A percentile compares a stretch with the other conserved stretches of the same genome.
Conservation (phyloP, 2,888 invertebrate genomes). For the Plagodis dolabraria region DNA sequence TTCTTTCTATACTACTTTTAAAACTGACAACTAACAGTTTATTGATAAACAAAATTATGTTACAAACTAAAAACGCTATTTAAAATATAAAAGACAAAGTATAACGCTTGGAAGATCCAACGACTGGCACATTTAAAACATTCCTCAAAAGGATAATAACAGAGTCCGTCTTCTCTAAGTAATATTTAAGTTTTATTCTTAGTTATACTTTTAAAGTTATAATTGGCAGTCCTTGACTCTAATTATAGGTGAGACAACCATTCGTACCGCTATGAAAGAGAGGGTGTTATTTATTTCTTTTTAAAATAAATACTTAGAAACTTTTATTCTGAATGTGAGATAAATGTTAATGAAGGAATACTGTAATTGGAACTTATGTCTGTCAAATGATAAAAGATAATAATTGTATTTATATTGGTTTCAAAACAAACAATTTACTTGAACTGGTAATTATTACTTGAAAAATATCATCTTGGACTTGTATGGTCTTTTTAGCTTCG, state of each 20-base stretch:
- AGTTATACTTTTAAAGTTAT: constrained; percentile 37
- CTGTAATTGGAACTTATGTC: too few relatives aligned
- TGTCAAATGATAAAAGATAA: too few relatives aligned
- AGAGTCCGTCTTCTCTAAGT: constrained; percentile 49
- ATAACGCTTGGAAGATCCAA: constrained; percentile 38
- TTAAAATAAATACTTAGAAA: neutral
- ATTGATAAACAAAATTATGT: neutral
- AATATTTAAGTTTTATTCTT: constrained; percentile 55
- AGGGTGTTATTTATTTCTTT: neutral
- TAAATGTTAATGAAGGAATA: too few relatives aligned
- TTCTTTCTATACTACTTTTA: too few relatives aligned
- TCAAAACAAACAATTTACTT: too few relatives aligned
- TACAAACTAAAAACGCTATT: constrained; percentile 29
- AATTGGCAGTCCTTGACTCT: constrained; percentile 61
- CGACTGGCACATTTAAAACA: constrained; percentile 57
- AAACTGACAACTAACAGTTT: neutral
- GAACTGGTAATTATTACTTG: too few relatives aligned
- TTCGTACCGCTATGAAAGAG: constrained; percentile 34
- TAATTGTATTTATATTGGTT: too few relatives aligned
- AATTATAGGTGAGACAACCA: constrained; percentile 60
- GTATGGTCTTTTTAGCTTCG: too few relatives aligned
- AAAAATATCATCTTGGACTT: too few relatives aligned
- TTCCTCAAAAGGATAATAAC: constrained; percentile 64
- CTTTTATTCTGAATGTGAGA: neutral
- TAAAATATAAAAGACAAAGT: constrained; percentile 47